phyloP scores from a whole-genome alignment of 2,797 vertebrate genomes.

The Cercopithecus neglectus region DNA sequence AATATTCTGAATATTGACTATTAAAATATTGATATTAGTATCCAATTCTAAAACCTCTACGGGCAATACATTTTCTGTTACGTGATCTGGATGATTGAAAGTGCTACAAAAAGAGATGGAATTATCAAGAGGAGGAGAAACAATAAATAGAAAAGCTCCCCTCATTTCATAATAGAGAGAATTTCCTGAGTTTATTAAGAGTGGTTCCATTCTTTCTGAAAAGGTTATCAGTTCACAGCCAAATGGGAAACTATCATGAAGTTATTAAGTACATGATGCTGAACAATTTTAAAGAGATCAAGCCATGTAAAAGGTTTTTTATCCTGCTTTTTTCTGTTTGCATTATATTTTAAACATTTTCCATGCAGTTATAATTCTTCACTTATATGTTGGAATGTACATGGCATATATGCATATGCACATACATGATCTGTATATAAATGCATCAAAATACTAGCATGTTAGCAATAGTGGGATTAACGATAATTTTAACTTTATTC shows the following conservation, averaged over 20 bases:
- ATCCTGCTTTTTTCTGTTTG: background rate
- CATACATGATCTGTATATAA: background rate
- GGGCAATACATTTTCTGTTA: background rate
- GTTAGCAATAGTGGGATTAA: background rate
- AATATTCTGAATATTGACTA: background rate
- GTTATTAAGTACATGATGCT: background rate
- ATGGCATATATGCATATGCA: background rate
- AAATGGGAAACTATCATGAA: background rate
- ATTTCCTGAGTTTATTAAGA: slow-evolving; percentile 48
- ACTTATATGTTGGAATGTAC: background rate
- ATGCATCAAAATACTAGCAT: background rate
- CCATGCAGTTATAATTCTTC: background rate
- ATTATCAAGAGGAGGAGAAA: background rate
- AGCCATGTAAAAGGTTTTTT: background rate
- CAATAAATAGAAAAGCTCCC: background rate
- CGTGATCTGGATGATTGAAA: background rate
- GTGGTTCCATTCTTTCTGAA: background rate
- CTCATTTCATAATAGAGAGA: slow-evolving; percentile 13
- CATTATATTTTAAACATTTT: background rate
- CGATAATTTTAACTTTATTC: background rate
- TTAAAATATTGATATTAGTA: background rate
- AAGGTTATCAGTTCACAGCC: slow-evolving; percentile 32
- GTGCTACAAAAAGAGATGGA: background rate
- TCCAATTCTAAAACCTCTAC: background rate
- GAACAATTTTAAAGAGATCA: background rate